Conservation (phyloP, 2,113 vertebrate species). For the Oreochromis spilurus region DNA sequence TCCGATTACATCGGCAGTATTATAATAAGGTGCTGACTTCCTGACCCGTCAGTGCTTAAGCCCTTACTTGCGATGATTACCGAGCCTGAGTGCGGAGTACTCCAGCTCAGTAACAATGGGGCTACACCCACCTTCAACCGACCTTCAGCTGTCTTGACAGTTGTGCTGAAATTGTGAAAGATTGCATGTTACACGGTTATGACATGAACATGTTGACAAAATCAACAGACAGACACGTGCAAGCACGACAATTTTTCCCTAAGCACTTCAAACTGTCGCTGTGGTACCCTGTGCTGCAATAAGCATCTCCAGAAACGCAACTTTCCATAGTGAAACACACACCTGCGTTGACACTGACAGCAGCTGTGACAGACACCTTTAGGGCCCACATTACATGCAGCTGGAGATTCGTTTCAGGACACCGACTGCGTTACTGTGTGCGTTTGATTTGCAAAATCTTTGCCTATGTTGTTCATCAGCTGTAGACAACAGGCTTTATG, state of each 20-base stretch:
- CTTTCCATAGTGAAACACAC: background rate
- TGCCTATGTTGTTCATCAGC: fast-evolving
- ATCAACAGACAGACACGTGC: background rate
- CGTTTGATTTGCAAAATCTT: background rate
- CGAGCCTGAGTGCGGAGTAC: background rate
- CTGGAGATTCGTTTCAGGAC: background rate
- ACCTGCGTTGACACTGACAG: background rate
- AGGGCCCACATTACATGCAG: background rate
- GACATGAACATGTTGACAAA: background rate
- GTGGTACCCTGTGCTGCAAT: background rate
- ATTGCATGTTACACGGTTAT: background rate
- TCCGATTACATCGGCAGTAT: background rate
- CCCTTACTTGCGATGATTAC: background rate
- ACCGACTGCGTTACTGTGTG: fast-evolving
- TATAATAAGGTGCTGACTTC: background rate
- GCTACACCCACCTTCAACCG: background rate
- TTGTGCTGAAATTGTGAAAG: background rate
- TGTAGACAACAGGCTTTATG: background rate
- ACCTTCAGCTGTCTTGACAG: background rate
- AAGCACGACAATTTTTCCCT: background rate
- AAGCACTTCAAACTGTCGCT: background rate
- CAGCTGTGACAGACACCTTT: background rate
- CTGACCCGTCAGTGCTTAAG: background rate
- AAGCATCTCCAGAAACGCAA: background rate
- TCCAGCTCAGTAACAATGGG: background rate